Evolutionary conservation across 2,888 invertebrate species (phyloP).

Genomic region (Euzophera pinguis): DNA sequence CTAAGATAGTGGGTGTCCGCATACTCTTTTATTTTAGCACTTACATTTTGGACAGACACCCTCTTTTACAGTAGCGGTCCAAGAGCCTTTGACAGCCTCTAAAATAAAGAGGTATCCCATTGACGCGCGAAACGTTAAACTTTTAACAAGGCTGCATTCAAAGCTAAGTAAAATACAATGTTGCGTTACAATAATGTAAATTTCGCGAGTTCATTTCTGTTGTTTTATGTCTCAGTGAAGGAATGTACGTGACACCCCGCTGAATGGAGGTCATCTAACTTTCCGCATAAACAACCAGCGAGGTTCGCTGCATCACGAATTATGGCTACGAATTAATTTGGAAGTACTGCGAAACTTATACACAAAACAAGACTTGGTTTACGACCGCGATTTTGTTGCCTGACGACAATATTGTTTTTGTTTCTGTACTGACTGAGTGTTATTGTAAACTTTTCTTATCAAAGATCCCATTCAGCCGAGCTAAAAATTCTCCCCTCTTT

Average conservation of each 20-base stretch:
- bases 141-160: constrained; percentile 21
- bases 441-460: not conserved
- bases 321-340: constrained; percentile 42
- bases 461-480: no score
- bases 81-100: no score
- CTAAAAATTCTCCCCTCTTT: no score
- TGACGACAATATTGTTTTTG: not conserved
- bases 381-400: not conserved
- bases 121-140: constrained; percentile 14
- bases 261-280: constrained; percentile 38
- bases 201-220: constrained; percentile 27
- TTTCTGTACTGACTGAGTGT: not conserved
- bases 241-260: constrained; percentile 35
- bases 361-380: constrained; percentile 15
- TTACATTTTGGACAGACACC: no score
- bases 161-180: constrained; percentile 32
- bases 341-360: constrained; percentile 26
- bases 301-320: constrained; percentile 33
- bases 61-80: no score
- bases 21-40: no score
- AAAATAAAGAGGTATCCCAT: not conserved
- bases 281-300: constrained; percentile 46
- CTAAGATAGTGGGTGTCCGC: no score
- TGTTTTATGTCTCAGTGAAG: constrained; percentile 31
- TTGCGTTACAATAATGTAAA: constrained; percentile 31